Evolutionary conservation across 2,113 vertebrate species (phyloP).

Genomic region (Osmerus eperlanus): DNA sequence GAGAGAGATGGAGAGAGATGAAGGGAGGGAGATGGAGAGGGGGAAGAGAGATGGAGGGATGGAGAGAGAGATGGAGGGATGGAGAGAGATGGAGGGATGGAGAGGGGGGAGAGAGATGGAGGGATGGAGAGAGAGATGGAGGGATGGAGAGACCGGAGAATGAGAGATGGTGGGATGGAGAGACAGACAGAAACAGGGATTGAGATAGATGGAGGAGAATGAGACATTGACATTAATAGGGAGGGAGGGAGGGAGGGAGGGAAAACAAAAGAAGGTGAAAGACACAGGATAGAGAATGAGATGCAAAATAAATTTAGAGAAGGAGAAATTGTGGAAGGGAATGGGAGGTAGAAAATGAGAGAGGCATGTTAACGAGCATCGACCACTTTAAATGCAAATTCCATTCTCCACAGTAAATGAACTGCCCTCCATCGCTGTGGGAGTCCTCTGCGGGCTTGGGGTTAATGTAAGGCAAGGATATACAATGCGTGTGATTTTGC

Average conservation of each 20-base stretch:
- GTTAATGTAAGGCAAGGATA: no score
- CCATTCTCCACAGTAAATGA: no score
- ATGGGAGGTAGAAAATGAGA: background rate
- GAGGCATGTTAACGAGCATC: background rate
- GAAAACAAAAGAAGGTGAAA: background rate
- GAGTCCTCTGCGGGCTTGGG: no score
- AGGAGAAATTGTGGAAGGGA: background rate
- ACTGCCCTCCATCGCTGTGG: no score
- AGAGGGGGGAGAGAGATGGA: background rate
- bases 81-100: background rate
- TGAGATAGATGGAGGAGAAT: background rate
- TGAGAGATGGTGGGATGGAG: background rate
- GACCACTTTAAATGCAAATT: no score
- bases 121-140: no score
- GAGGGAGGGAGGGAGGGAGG: background rate
- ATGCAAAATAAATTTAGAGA: background rate
- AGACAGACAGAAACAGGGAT: background rate
- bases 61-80: background rate
- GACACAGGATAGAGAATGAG: background rate
- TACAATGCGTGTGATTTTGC: no score
- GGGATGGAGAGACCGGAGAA: background rate
- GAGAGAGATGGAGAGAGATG: background rate
- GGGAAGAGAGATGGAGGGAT: background rate
- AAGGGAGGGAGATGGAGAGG: background rate
- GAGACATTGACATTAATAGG: background rate